Percentiles rank a stretch among this genome's conserved stretches.
Evolutionary conservation across 1,140 invertebrate species (phyloP).

Genomic region (Philotrypesis tridentata): DNA sequence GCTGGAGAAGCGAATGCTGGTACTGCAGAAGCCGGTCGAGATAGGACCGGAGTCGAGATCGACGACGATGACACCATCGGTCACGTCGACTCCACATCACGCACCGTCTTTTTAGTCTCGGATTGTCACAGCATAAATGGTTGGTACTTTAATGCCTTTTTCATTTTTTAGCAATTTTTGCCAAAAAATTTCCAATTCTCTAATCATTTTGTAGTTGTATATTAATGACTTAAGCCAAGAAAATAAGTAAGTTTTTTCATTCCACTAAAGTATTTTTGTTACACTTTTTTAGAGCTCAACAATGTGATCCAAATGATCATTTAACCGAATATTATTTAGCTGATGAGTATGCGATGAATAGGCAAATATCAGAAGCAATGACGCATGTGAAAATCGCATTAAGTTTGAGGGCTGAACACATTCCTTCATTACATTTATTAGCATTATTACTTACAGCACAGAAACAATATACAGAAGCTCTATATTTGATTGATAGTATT

Average conservation of each 20-base stretch:
- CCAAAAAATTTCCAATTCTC: too few relatives aligned
- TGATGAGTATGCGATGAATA: constrained; percentile 85
- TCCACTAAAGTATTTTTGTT: too few relatives aligned
- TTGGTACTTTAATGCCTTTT: too few relatives aligned
- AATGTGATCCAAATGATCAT: constrained; percentile 90
- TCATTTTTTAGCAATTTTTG: too few relatives aligned
- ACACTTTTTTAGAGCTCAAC: constrained; percentile 79
- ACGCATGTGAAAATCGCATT: constrained; percentile 84
- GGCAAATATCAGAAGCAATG: constrained; percentile 88
- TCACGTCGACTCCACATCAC: not conserved
- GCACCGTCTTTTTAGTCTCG: constrained; percentile 14
- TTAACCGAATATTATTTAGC: constrained; percentile 93
- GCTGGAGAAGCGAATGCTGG: not conserved
- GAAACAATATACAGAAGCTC: constrained; percentile 87
- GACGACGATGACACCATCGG: not conserved
- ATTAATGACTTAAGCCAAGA: too few relatives aligned
- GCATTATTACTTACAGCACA: constrained; percentile 88
- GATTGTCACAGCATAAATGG: constrained; percentile 60
- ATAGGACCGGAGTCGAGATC: too few relatives aligned
- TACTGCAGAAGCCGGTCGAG: not conserved
- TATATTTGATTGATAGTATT: constrained; percentile 83
- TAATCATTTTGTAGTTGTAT: too few relatives aligned
- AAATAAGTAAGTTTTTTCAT: too few relatives aligned
- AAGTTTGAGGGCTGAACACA: constrained; percentile 84
- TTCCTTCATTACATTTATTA: constrained; percentile 90